Conservation (phyloP, 2,888 invertebrate genomes). For the Amiota minor region DNA sequence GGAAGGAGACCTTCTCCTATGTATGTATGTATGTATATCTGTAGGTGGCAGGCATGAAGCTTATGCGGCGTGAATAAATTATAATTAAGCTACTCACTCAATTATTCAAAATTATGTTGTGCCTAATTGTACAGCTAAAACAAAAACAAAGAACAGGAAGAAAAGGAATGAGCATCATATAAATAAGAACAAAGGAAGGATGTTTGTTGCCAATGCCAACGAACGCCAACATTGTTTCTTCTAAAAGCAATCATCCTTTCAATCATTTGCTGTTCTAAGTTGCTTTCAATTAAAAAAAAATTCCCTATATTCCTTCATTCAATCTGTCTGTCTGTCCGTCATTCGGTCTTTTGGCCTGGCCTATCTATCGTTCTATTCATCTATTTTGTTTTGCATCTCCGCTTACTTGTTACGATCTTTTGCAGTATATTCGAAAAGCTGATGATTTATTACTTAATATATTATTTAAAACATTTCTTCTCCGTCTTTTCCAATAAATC, state of each 20-base stretch:
- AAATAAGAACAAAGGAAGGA: not conserved
- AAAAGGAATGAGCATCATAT: not conserved
- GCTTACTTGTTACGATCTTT: too few species aligned
- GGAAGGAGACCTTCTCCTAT: slow-evolving; percentile 18
- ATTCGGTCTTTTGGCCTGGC: too few species aligned
- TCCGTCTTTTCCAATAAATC: too few species aligned
- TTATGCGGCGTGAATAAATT: slow-evolving; percentile 59
- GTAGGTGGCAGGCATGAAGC: slow-evolving; percentile 4
- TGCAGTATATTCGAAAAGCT: too few species aligned
- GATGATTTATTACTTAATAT: too few species aligned
- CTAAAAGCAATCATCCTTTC: not conserved
- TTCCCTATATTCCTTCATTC: not conserved
- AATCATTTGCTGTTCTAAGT: slow-evolving; percentile 13
- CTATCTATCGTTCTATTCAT: too few species aligned
- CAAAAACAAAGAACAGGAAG: slow-evolving; percentile 9
- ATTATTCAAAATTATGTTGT: slow-evolving; percentile 62
- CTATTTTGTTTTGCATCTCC: too few species aligned
- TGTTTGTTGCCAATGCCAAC: too few species aligned
- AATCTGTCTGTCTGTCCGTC: too few species aligned
- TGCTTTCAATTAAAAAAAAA: slow-evolving; percentile 9
- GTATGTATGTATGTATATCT: too few species aligned
- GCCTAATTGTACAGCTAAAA: slow-evolving; percentile 55
- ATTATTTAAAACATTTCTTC: too few species aligned
- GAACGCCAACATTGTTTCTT: too few species aligned
- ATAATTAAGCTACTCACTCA: slow-evolving; percentile 61